Conservation (phyloP, 1,140 invertebrate genomes). For the Philotrypesis tridentata region DNA sequence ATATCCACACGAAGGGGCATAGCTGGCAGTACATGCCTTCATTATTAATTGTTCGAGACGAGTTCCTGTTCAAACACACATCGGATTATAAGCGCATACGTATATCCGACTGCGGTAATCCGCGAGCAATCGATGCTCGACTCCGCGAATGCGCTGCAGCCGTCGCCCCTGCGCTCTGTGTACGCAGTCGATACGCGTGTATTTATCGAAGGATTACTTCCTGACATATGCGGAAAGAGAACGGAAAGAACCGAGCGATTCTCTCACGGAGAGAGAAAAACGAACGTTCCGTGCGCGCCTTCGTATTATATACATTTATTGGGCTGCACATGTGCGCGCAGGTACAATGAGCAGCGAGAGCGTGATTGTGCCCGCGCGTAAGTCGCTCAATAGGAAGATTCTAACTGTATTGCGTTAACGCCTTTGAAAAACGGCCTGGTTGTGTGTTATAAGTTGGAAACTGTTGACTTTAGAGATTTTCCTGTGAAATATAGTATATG, state of each 20-base stretch:
- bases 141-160: too few species aligned
- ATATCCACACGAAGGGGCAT: too few species aligned
- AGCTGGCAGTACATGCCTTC: slow-evolving; percentile 45
- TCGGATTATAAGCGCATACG: slow-evolving; percentile 44
- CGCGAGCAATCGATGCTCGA: background rate
- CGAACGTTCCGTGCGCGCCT: too few species aligned
- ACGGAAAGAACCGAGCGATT: slow-evolving; percentile 5
- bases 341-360: background rate
- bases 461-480: too few species aligned
- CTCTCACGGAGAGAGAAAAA: background rate
- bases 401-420: too few species aligned
- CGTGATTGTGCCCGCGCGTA: background rate
- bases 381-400: too few species aligned
- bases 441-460: too few species aligned
- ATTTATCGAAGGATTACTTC: background rate
- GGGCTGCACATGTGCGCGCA: too few species aligned
- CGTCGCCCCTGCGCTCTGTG: background rate
- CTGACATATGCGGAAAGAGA: background rate
- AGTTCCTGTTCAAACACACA: slow-evolving; percentile 68
- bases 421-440: too few species aligned
- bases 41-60: slow-evolving; percentile 72
- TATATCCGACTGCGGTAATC: background rate
- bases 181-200: background rate
- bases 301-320: too few species aligned
- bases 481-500: too few species aligned